Base-by-base conservation (phyloP, 2,888 invertebrate species). In the Scaptodrosophila latifasciaeformis region DNA sequence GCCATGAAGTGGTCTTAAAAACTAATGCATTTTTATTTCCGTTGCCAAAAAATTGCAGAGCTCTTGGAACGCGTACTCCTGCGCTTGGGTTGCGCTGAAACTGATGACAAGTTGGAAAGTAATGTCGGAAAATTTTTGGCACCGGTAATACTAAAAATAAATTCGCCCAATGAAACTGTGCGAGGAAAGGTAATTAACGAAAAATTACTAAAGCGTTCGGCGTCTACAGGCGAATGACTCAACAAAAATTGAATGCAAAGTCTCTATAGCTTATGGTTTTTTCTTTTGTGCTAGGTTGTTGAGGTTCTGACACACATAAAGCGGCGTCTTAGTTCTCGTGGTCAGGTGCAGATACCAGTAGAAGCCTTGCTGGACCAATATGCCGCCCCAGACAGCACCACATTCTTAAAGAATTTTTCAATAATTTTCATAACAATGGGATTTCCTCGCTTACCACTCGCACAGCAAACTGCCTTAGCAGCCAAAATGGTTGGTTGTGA, bases 371-470 rank as follows among this genome's bases (percentile, higher is more conserved):
- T 97, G 44, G 88, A 91, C 43, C 93, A 94, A 62, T 97, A 96
- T 85, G 92, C 94, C 76, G 91, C 93, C 3, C 63, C 79, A 0
- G 68, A 71, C 1, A 88, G 90, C 91, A 80, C 96, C 92, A 88
- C 93, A 92, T 79, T 83, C 80, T 89, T 89, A 15, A 88, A 96
- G 93, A 97, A 97, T 86, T 97, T 97, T 83, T 91, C 95, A 9
- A 94, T 97, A 52, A 95, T 97, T 74, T 97, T 97, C 84, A 92
- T 97, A 60, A 96, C 95, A 82, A 90, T 96, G 90, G 97, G 97
- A 6, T 97, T 91, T 87, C 95, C 96, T 0, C 89, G 97, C 48
- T 87, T 96, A 70, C 89, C 92, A 9, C 86, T 90, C 43, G 92
- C 91, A 7, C 91, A 93, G 77, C 96, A 96, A 86, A 89, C 91